Conservation (phyloP, 2,113 vertebrate genomes). For the Callaeas wilsoni region DNA sequence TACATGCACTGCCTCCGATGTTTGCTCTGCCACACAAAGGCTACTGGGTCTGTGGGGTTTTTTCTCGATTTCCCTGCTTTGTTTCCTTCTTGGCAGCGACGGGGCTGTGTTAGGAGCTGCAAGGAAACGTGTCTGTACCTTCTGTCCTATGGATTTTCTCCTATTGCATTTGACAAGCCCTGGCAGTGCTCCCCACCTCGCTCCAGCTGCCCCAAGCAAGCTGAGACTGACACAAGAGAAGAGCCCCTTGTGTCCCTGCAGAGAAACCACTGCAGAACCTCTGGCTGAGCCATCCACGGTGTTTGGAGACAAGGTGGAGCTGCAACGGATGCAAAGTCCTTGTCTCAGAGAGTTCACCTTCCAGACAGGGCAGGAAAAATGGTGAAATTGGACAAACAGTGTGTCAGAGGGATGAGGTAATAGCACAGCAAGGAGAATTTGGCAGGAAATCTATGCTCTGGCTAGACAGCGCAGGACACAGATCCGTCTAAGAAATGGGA, state of each 20-base stretch:
- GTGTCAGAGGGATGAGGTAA: constrained; percentile 55
- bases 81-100: background rate
- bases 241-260: background rate
- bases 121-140: background rate
- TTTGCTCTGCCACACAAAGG: background rate
- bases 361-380: background rate
- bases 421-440: constrained; percentile 43
- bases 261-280: background rate
- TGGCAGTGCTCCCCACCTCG: background rate
- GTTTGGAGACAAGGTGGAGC: background rate
- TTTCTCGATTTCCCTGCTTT: background rate
- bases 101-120: background rate
- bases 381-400: background rate
- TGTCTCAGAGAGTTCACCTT: background rate
- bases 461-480: constrained; percentile 45
- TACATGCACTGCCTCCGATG: background rate
- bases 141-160: background rate
- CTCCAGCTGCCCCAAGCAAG: background rate
- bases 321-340: background rate
- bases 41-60: background rate
- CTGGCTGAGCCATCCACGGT: fast-evolving
- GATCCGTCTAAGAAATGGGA: constrained; percentile 46
- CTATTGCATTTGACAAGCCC: background rate
- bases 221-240: background rate
- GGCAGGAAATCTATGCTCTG: constrained; percentile 49